Evolutionary conservation across 1,140 invertebrate species (phyloP).

Genomic region (Drosophila mojavensis): DNA sequence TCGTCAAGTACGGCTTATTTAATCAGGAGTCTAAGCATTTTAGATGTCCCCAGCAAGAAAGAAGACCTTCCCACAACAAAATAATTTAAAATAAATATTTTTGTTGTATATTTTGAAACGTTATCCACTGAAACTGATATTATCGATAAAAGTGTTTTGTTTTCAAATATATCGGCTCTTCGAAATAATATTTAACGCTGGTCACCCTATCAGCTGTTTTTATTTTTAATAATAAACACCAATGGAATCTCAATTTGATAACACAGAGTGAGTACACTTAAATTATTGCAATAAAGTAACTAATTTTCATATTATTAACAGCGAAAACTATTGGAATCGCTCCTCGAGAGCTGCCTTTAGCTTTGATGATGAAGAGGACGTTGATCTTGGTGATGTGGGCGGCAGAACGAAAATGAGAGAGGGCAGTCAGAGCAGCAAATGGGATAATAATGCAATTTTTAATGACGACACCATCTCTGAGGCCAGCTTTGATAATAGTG

Average conservation of each 20-base stretch:
- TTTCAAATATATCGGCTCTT: neutral
- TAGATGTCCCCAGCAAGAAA: no score
- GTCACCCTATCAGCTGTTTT: conserved; percentile 27
- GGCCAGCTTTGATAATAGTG: conserved; percentile 70
- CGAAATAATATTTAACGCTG: neutral
- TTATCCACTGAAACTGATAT: no score
- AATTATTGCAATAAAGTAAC: neutral
- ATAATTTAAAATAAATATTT: no score
- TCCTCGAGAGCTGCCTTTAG: conserved; percentile 78
- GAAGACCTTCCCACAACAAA: no score
- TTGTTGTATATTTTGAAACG: no score
- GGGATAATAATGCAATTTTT: conserved; percentile 64
- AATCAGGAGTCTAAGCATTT: no score
- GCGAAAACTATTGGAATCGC: conserved; percentile 80
- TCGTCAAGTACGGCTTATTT: no score
- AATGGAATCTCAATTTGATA: conserved; percentile 53
- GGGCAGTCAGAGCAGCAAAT: conserved; percentile 30
- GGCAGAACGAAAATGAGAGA: conserved; percentile 4
- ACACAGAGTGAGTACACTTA: conserved; percentile 24
- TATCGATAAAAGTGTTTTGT: neutral
- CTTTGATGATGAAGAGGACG: conserved; percentile 79
- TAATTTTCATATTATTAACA: conserved; percentile 21
- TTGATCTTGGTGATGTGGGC: conserved; percentile 27
- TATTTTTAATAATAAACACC: conserved; percentile 3
- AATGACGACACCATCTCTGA: conserved; percentile 77